A percentile compares a stretch with the other conserved stretches of the same genome.
phyloP scores from a whole-genome alignment of 2,888 invertebrate genomes.

The Scaptomyza cyrtandrae region DNA sequence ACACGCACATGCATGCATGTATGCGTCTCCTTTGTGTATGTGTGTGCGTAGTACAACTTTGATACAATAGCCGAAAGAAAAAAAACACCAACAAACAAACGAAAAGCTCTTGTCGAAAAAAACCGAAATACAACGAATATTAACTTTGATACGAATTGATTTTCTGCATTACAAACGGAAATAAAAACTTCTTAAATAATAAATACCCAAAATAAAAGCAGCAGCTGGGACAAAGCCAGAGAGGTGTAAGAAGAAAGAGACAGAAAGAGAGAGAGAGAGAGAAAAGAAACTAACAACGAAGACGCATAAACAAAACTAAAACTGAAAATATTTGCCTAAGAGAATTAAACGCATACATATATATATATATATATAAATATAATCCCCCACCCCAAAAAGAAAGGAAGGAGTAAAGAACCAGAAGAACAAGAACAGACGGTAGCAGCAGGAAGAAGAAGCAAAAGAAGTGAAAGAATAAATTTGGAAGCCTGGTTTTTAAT shows the following conservation, averaged over 20 bases:
- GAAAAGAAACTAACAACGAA: constrained; percentile 29
- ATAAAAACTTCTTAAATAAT: constrained; percentile 6
- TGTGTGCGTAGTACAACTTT: constrained; percentile 34
- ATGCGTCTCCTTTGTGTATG: constrained; percentile 18
- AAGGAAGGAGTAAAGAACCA: constrained; percentile 9
- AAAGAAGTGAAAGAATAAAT: constrained; percentile 12
- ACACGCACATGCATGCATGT: constrained; percentile 15
- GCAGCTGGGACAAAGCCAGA: constrained; percentile 54
- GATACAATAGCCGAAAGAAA: constrained; percentile 11
- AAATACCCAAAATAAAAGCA: constrained; percentile 27
- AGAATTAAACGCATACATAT: constrained; percentile 28
- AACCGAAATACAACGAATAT: constrained; percentile 55
- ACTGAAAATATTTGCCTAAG: constrained; percentile 62
- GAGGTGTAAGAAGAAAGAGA: constrained; percentile 3
- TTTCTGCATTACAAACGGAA: constrained; percentile 18
- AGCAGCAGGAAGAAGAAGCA: constrained; percentile 1
- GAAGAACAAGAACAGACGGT: constrained; percentile 9
- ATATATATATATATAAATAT: neutral
- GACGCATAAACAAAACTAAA: constrained; percentile 63
- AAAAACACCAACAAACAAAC: constrained; percentile 32
- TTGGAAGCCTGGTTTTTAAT: constrained; percentile 19
- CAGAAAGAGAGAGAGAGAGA: neutral
- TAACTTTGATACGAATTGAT: constrained; percentile 45
- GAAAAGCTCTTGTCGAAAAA: constrained; percentile 36
- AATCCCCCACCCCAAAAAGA: constrained; percentile 9